Evolutionary conservation across 2,113 vertebrate species (phyloP), one percentile per base, ranked within the genome.

Genomic region (Clarias magur): DNA sequence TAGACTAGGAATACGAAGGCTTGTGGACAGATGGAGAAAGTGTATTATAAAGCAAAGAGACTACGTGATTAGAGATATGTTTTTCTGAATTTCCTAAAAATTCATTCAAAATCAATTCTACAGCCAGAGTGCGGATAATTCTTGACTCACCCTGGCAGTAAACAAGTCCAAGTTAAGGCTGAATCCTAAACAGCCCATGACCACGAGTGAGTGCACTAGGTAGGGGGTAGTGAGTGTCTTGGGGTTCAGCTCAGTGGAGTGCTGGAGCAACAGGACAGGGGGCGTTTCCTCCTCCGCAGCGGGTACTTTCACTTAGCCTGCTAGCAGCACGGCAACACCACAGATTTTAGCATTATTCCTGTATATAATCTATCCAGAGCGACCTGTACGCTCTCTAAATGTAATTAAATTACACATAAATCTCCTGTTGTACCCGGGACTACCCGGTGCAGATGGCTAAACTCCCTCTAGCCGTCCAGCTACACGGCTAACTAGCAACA

Each of bases 251-350:
- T 80, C 54, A 1, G 19, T 34, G 4, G 53, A 30, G 38, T 7
- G 7, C 21, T 1, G 23, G 42, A 76, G 73, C 73, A 53, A 59
- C 54, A 80, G 16, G 67, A n/a, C 83, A 42, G 83, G 83, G 83
- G 83, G 83, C 83, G 83, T 84, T 84, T 72, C 83, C 83, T 17
- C 54, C 62, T 68, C 38, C 38, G 4, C 34, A 38, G 60, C 81
- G 23, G 3, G 2, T 21, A 67, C 83, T 84, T 84, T 84, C 83
- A 59, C 7, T 84, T 84, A 72, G 53, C 63, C n/a, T 34, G 27
- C 53, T 54, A 83, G 48, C 16, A 53, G 25, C 25, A 73, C 21
- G 12, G 15, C 60, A 2, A 5, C 0, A 54, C 17, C 38, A 11
- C 60, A 21, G 5, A 2, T 67, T 67, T 53, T 12, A 19, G 4